Conservation (phyloP, 2,797 vertebrate species). For the Clarias laeviceps region DNA sequence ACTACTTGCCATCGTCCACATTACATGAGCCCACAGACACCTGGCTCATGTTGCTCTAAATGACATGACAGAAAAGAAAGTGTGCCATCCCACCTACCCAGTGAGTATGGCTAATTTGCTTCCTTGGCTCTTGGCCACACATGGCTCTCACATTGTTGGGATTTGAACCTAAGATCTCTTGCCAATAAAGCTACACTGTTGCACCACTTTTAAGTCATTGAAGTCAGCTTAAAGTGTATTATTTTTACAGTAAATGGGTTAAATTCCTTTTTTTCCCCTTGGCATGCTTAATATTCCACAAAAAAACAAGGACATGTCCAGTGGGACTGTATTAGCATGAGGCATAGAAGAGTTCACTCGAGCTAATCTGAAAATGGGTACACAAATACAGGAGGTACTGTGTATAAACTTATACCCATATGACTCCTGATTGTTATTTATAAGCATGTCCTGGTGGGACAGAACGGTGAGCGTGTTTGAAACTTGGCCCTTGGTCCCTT, state of each 20-base stretch:
- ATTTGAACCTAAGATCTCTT: neutral
- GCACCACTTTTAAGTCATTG: neutral
- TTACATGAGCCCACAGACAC: neutral
- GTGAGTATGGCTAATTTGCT: neutral
- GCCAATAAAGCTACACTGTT: too few species aligned
- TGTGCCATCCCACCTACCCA: neutral
- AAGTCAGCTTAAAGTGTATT: neutral
- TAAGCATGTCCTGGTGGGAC: neutral
- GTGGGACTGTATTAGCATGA: slow-evolving; percentile 64
- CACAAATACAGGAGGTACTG: slow-evolving; percentile 2
- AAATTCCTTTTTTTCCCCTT: neutral
- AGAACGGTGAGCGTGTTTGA: neutral
- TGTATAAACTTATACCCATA: neutral
- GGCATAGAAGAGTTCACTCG: slow-evolving; percentile 49
- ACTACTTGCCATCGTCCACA: neutral
- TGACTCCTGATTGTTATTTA: neutral
- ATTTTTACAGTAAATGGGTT: slow-evolving; percentile 13
- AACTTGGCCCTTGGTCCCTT: neutral
- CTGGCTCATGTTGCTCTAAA: neutral
- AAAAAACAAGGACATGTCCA: slow-evolving; percentile 64
- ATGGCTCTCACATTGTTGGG: neutral
- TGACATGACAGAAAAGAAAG: neutral
- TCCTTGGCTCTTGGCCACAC: neutral
- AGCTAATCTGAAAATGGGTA: slow-evolving; percentile 1
- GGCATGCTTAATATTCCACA: neutral